Percentiles rank a stretch among this genome's conserved stretches.
Conservation (phyloP, 2,113 vertebrate species). For the Dascyllus trimaculatus region DNA sequence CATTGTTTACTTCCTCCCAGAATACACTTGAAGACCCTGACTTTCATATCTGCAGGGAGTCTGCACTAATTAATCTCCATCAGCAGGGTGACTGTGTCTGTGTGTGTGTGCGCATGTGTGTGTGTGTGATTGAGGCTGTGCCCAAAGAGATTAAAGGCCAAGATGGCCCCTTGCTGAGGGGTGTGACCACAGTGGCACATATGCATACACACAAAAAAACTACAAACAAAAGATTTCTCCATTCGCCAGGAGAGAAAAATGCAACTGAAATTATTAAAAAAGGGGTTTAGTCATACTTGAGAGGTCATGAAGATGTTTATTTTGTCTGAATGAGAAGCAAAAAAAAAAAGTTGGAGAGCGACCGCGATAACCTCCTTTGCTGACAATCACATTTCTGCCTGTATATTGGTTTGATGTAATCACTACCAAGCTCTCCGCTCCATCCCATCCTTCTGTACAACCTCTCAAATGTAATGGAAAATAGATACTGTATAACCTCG, state of each 20-base stretch:
- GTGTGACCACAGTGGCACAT: slow-evolving; percentile 36
- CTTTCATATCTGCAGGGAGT: slow-evolving; percentile 56
- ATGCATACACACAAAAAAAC: slow-evolving; percentile 2
- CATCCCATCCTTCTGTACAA: slow-evolving; percentile 41
- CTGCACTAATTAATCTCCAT: slow-evolving; percentile 63
- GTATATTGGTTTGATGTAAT: slow-evolving; percentile 66
- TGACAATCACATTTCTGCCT: slow-evolving; percentile 41
- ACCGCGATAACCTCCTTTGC: slow-evolving; percentile 55
- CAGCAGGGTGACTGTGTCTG: slow-evolving; percentile 41
- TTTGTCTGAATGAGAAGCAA: not conserved
- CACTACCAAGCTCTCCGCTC: slow-evolving; percentile 30
- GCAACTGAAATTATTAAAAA: not conserved
- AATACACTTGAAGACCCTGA: slow-evolving; percentile 38
- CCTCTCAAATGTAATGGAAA: slow-evolving; percentile 72
- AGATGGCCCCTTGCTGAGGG: slow-evolving; percentile 51
- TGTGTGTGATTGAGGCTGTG: not conserved
- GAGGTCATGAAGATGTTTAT: not conserved
- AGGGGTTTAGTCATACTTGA: not conserved
- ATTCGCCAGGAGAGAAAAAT: not conserved
- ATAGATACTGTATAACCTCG: slow-evolving; percentile 58
- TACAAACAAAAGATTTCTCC: not conserved
- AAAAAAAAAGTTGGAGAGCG: slow-evolving; percentile 15
- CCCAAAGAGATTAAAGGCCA: slow-evolving; percentile 45
- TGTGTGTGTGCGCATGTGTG: slow-evolving; percentile 4
- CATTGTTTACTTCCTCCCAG: slow-evolving; percentile 50